Evolutionary conservation across 1,140 invertebrate species (phyloP).

Genomic region (Drosophila baimaii): DNA sequence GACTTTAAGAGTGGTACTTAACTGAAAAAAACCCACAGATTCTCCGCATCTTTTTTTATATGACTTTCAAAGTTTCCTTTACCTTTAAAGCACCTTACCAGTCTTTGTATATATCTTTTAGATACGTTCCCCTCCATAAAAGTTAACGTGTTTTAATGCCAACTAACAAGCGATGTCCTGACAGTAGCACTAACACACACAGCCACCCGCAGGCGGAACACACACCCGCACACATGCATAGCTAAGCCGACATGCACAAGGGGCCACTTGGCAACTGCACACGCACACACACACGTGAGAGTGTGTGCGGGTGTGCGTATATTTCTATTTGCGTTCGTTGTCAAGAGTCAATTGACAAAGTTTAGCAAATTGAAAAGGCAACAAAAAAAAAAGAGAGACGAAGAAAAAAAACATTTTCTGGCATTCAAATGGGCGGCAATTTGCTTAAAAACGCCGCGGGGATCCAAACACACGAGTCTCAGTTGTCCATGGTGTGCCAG

Average conservation of each 20-base stretch:
- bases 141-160: constrained; percentile 57
- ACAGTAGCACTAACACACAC: constrained; percentile 16
- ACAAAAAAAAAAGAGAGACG: constrained; percentile 1
- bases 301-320: constrained; percentile 22
- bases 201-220: constrained; percentile 5
- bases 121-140: constrained; percentile 12
- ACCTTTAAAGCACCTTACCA: background rate
- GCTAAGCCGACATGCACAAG: constrained; percentile 54
- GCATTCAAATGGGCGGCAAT: constrained; percentile 64
- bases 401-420: constrained; percentile 32
- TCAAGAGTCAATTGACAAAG: constrained; percentile 81
- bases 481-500: constrained; percentile 2
- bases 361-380: constrained; percentile 61
- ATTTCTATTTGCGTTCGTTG: constrained; percentile 65
- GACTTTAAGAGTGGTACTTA: background rate
- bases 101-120: constrained; percentile 28
- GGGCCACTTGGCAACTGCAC: constrained; percentile 64
- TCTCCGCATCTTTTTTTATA: background rate
- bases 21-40: background rate
- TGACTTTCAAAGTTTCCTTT: background rate
- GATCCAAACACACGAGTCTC: constrained; percentile 26
- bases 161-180: constrained; percentile 62
- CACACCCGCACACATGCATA: constrained; percentile 20
- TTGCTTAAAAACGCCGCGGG: constrained; percentile 68
- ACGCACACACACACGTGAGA: constrained; percentile 22